A percentile compares a stretch with the other conserved stretches of the same genome.
Conservation (phyloP, 2,797 vertebrate genomes). For the Spondyliosoma cantharus region DNA sequence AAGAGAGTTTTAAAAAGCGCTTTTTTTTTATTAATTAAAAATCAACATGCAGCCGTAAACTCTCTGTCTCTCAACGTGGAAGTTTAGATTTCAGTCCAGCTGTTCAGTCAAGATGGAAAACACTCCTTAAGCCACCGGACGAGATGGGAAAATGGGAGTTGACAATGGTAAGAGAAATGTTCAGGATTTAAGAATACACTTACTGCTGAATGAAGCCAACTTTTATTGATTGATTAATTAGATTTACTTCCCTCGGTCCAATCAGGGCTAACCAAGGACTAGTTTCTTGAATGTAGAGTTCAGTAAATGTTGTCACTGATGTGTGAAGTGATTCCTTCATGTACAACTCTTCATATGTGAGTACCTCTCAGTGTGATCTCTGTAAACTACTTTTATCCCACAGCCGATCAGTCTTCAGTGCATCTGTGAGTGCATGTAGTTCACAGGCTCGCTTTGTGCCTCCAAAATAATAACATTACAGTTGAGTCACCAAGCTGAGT, state of each 20-base stretch:
- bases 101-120: slow-evolving; percentile 65
- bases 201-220: neutral
- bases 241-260: neutral
- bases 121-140: slow-evolving; percentile 49
- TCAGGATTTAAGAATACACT: neutral
- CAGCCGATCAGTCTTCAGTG: neutral
- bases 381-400: neutral
- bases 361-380: neutral
- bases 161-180: slow-evolving; percentile 81
- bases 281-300: neutral
- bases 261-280: neutral
- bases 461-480: neutral
- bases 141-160: slow-evolving; percentile 88
- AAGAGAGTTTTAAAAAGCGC: neutral
- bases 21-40: neutral
- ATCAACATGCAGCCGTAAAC: slow-evolving; percentile 49
- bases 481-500: neutral
- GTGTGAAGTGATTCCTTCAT: neutral
- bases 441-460: neutral
- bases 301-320: neutral
- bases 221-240: neutral
- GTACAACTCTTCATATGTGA: neutral
- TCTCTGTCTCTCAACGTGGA: neutral
- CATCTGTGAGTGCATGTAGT: neutral
- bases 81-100: slow-evolving; percentile 23